Evolutionary conservation across 1,140 invertebrate species (phyloP).

Genomic region (Gryllus bimaculatus): DNA sequence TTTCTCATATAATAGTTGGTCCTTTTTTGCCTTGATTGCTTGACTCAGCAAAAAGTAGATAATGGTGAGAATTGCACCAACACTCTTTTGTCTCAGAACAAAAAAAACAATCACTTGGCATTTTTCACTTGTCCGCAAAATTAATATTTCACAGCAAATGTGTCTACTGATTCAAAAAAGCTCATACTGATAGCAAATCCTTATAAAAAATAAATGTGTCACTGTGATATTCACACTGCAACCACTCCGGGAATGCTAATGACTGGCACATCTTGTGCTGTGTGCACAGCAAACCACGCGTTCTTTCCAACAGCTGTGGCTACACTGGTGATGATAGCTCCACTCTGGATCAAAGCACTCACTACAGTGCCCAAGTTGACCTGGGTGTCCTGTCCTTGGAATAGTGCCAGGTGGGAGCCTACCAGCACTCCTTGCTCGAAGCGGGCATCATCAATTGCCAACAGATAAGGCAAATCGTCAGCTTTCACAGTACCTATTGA

Average conservation of each 20-base stretch:
- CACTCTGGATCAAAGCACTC: not conserved
- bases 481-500: conserved; percentile 28
- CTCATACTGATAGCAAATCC: not conserved
- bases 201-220: not conserved
- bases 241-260: conserved; percentile 12
- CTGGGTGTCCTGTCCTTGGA: conserved; percentile 3
- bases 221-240: conserved; percentile 10
- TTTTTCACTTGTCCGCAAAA: not conserved
- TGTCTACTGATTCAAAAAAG: not conserved
- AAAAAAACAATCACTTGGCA: not conserved
- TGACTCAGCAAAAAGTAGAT: not conserved
- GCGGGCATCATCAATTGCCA: conserved; percentile 34
- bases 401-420: conserved; percentile 7
- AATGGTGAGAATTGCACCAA: not conserved
- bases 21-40: no score
- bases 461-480: conserved; percentile 29
- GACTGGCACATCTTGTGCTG: not conserved
- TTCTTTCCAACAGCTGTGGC: conserved; percentile 15
- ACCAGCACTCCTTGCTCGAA: conserved; percentile 32
- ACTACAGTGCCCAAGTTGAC: conserved; percentile 9
- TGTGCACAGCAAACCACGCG: conserved; percentile 14
- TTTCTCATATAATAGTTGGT: no score
- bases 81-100: not conserved
- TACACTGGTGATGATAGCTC: conserved; percentile 11
- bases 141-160: not conserved